Conservation (phyloP, 1,140 invertebrate species). For the Dendrolimus kikuchii region DNA sequence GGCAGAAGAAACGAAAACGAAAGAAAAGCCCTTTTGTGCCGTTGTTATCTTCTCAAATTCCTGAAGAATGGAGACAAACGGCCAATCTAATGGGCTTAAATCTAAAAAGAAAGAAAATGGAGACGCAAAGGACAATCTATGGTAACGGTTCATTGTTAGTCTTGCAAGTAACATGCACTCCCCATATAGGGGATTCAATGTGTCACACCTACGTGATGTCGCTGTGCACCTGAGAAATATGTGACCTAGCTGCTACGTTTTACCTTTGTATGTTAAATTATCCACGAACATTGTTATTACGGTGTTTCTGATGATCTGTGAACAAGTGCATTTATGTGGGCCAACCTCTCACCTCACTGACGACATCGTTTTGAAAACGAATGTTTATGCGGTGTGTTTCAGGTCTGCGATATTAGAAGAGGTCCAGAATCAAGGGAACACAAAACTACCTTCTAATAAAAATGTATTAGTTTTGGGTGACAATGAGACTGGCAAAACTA, state of each 20-base stretch:
- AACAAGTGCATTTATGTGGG: background rate
- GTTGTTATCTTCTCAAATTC: conserved; percentile 72
- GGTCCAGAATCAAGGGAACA: conserved; percentile 94
- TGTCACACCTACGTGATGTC: conserved; percentile 71
- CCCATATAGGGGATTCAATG: conserved; percentile 69
- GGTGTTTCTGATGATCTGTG: conserved; percentile 3
- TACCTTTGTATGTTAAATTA: conserved; percentile 58
- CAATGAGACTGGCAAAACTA: conserved; percentile 97
- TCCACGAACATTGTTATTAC: conserved; percentile 26
- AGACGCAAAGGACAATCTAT: conserved; percentile 78
- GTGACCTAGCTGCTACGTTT: conserved; percentile 58
- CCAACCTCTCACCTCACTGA: conserved; percentile 9
- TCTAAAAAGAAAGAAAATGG: conserved; percentile 77
- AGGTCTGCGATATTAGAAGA: conserved; percentile 95
- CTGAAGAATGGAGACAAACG: conserved; percentile 72
- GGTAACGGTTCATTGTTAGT: conserved; percentile 72
- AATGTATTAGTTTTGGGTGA: conserved; percentile 94
- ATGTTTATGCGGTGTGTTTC: conserved; percentile 33
- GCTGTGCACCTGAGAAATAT: conserved; percentile 66
- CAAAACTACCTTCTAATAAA: conserved; percentile 94
- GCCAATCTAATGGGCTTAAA: conserved; percentile 75
- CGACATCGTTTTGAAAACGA: conserved; percentile 17
- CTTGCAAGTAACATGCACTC: conserved; percentile 53
- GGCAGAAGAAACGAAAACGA: conserved; percentile 68
- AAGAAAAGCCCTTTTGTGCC: conserved; percentile 71